These are phyloP conservation scores for Tribolium madens DNA, from an alignment of 1,140 invertebrate genomes.

Conservation along the genomic window DNA sequence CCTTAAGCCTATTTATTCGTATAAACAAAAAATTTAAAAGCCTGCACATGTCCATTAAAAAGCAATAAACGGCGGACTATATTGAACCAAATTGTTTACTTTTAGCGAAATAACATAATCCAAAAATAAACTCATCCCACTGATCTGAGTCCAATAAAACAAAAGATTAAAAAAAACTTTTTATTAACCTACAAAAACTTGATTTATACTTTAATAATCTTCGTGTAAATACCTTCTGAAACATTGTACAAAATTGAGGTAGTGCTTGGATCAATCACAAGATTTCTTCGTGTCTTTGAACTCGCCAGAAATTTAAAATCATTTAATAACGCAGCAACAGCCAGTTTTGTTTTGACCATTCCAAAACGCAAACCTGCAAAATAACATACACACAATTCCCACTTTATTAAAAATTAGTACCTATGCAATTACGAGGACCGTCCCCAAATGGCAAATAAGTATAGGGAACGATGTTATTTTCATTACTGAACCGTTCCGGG, in stretches of 20 bases:
- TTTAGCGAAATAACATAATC: not conserved
- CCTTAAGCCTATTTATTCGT: too few species aligned
- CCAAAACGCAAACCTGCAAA: conserved; percentile 65
- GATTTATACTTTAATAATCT: conserved; percentile 2
- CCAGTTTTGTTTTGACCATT: conserved; percentile 66
- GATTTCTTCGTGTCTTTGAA: not conserved
- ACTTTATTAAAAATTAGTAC: conserved; percentile 55
- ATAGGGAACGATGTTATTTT: conserved; percentile 65
- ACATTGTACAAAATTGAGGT: conserved; percentile 23
- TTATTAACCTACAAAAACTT: not conserved
- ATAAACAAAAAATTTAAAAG: not conserved
- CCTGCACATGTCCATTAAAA: not conserved
- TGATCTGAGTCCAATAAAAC: not conserved
- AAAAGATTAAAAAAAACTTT: not conserved
- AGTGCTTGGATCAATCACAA: conserved; percentile 34
- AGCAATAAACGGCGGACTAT: not conserved
- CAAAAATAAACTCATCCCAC: not conserved
- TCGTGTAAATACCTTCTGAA: conserved; percentile 1
- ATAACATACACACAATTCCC: not conserved
- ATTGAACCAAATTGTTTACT: not conserved
- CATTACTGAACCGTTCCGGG: conserved; percentile 71
- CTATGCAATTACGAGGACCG: conserved; percentile 71
- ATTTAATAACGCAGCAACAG: conserved; percentile 56
- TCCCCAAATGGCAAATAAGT: conserved; percentile 71
- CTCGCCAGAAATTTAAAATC: conserved; percentile 1